A percentile compares a stretch with the other conserved stretches of the same genome.
phyloP scores from a whole-genome alignment of 1,140 invertebrate genomes.

The Delia radicum region DNA sequence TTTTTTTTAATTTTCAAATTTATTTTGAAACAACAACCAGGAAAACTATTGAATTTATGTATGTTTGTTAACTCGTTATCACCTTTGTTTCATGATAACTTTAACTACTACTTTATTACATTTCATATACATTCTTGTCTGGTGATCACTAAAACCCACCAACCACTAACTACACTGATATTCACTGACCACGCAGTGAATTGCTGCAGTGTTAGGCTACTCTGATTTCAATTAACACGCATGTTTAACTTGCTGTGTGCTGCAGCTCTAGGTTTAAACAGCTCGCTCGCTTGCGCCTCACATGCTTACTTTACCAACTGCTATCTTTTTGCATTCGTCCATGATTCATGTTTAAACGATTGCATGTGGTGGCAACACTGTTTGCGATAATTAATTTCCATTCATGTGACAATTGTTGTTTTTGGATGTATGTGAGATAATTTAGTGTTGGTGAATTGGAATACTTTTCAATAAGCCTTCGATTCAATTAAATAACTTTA shows the following conservation, averaged over 20 bases:
- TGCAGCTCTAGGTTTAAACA: not conserved
- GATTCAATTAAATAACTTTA: too few species aligned
- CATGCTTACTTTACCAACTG: not conserved
- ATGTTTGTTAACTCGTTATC: constrained; percentile 24
- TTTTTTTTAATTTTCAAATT: not conserved
- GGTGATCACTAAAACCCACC: not conserved
- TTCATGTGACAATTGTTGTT: constrained; percentile 15
- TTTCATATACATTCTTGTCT: not conserved
- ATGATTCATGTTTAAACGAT: constrained; percentile 20
- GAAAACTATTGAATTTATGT: constrained; percentile 3
- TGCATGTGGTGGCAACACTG: constrained; percentile 23
- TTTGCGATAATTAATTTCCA: constrained; percentile 23
- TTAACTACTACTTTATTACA: constrained; percentile 11
- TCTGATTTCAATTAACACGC: constrained; percentile 21
- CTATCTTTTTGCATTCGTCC: not conserved
- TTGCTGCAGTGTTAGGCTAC: not conserved
- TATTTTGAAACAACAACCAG: too few species aligned
- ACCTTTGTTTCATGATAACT: constrained; percentile 9
- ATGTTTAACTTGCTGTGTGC: constrained; percentile 21
- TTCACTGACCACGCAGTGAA: constrained; percentile 7
- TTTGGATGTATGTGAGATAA: not conserved
- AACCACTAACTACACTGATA: not conserved
- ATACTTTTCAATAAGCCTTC: too few species aligned
- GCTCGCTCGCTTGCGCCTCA: not conserved
- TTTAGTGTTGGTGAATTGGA: not conserved